Percentiles rank a stretch among this genome's conserved stretches.
Evolutionary conservation across 2,888 invertebrate genomes (phyloP).

Genomic region (Molanna angustata): DNA sequence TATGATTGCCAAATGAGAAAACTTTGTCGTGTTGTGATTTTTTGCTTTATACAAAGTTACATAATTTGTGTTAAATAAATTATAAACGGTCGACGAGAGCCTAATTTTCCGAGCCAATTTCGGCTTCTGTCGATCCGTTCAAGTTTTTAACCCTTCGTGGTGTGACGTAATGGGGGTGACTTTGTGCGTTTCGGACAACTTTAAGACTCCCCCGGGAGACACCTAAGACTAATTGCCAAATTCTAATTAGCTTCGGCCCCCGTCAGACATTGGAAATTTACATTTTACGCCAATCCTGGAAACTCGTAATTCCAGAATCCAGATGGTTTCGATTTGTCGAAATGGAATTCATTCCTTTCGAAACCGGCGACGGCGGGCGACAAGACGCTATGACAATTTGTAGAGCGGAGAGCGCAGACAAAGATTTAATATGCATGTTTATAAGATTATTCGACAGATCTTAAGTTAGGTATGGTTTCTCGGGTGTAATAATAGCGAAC

Average conservation of each 20-base stretch:
- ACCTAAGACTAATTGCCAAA: slow-evolving; percentile 19
- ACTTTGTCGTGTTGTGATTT: slow-evolving; percentile 20
- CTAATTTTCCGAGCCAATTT: slow-evolving; percentile 16
- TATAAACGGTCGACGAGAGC: slow-evolving; percentile 22
- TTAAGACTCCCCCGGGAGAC: slow-evolving; percentile 5
- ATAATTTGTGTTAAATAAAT: slow-evolving; percentile 24
- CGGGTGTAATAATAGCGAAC: too few species aligned
- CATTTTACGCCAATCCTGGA: slow-evolving; percentile 5
- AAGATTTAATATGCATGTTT: too few species aligned
- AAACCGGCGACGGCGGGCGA: too few species aligned
- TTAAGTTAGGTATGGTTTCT: too few species aligned
- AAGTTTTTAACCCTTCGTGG: slow-evolving; percentile 15
- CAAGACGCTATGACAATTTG: too few species aligned
- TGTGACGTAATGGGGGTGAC: not conserved
- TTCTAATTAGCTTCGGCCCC: slow-evolving; percentile 17
- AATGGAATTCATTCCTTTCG: too few species aligned
- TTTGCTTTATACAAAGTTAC: slow-evolving; percentile 15
- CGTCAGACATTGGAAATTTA: slow-evolving; percentile 3
- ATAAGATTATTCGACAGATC: too few species aligned
- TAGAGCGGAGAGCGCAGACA: too few species aligned
- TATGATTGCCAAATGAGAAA: slow-evolving; percentile 17
- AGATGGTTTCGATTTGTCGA: too few species aligned
- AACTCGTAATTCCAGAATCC: too few species aligned
- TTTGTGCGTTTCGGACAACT: not conserved
- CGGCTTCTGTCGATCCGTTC: slow-evolving; percentile 7